Conservation (phyloP, 2,797 vertebrate genomes). For the Crenichthys baileyi region DNA sequence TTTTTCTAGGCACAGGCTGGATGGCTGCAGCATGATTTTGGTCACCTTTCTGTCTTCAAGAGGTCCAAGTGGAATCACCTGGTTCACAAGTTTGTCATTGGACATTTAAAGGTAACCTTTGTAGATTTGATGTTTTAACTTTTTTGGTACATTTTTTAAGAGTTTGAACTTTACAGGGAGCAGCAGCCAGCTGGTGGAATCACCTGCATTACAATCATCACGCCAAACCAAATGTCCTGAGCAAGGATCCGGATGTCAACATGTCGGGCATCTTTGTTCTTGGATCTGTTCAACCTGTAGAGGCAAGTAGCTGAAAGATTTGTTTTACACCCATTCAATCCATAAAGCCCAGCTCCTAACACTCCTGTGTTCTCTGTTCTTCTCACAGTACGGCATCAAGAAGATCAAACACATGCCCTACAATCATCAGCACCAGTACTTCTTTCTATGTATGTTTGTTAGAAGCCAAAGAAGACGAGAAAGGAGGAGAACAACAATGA, state of each 20-base stretch:
- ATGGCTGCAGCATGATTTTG: conserved; percentile 87
- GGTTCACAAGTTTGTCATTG: conserved; percentile 91
- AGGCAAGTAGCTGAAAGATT: conserved; percentile 75
- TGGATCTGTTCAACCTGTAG: conserved; percentile 88
- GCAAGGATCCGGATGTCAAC: conserved; percentile 94
- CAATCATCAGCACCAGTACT: conserved; percentile 93
- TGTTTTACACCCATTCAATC: not conserved
- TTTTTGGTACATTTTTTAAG: not conserved
- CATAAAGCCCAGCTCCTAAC: not conserved
- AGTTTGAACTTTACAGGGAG: conserved; percentile 80
- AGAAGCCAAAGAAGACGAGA: not conserved
- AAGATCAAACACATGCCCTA: conserved; percentile 94
- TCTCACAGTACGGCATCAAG: conserved; percentile 89
- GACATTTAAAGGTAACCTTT: conserved; percentile 90
- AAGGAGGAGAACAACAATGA: conserved; percentile 23
- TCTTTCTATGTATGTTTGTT: conserved; percentile 89
- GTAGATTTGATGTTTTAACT: not conserved
- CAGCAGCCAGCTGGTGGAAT: conserved; percentile 97
- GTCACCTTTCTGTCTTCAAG: conserved; percentile 94
- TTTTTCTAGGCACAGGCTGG: conserved; percentile 86
- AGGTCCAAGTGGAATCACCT: conserved; percentile 91
- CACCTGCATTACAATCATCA: conserved; percentile 97
- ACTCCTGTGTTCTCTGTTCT: conserved; percentile 15
- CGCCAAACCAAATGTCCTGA: conserved; percentile 92
- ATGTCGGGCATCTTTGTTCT: conserved; percentile 91